Conservation (phyloP, 2,113 vertebrate genomes). For the Narcine bancroftii region DNA sequence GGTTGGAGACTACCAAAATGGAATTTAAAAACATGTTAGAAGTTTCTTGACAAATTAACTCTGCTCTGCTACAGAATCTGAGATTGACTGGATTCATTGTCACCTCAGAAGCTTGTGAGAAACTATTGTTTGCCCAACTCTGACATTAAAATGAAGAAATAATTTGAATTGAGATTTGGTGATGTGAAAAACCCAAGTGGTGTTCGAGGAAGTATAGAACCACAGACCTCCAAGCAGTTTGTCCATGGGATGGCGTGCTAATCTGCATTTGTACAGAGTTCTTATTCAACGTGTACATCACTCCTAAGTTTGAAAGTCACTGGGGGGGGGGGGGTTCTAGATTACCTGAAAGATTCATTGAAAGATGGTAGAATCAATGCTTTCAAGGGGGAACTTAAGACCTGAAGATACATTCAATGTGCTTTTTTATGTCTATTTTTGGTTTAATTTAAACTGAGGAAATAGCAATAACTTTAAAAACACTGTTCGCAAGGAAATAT, state of each 20-base stretch:
- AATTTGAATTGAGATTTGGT: neutral
- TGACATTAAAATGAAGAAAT: neutral
- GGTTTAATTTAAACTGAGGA: neutral
- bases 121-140: neutral
- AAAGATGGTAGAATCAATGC: neutral
- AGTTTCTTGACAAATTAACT: neutral
- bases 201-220: neutral
- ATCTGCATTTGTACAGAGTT: neutral
- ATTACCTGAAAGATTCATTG: neutral
- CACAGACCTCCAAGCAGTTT: neutral
- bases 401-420: neutral
- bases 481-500: neutral
- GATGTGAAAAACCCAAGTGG: neutral
- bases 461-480: neutral
- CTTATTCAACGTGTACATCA: neutral
- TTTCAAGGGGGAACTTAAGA: neutral
- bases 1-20: too few species aligned
- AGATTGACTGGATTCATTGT: neutral
- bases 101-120: neutral
- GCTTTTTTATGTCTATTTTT: neutral
- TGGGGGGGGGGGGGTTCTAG: neutral
- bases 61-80: neutral
- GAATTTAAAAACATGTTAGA: too few species aligned
- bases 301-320: neutral
- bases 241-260: conserved; percentile 19